Base-by-base conservation (phyloP, 1,140 invertebrate species). In the Philaenus spumarius region DNA sequence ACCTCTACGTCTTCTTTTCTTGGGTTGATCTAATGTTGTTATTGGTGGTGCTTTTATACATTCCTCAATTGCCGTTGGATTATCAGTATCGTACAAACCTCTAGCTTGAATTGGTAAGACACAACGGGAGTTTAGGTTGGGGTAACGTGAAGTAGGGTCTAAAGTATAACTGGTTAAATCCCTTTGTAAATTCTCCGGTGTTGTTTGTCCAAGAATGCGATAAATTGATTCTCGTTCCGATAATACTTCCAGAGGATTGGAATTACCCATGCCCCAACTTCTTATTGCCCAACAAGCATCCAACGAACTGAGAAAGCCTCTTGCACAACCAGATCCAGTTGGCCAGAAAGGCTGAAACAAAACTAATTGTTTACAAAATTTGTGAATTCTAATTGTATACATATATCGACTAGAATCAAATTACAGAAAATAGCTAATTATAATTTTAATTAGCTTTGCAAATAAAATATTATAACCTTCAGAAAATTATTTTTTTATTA, bases 151-250 rank as follows among this genome's bases (percentile, higher is more conserved):
- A 37, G 85, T 82, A 2, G 95, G 95, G 72, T 97, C 93, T 2
- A 97, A 74, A 0, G 91, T 93, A 72, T 96, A 97, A 4, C 85
- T 80, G 51, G 82, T 82, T 65, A 87, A 87, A 74, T 96, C 92
- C 67, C 93, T 88, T 66, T 89, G 88, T 17, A 98, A 77, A 71
- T 97, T 98, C 72, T 97, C 93, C 0, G 95, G 93, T 0, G 93
- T 98, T 0, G 95, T 98, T 81, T 99, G 96, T 34, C 58, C 90
- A 66, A 91, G 72, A 23, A 90, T 73, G 61, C 91, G 80, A 71
- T 97, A 98, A 62, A 98, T 91, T 50, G 88, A 93, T 75, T 99
- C 96, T 23, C 96, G 76, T 71, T 98, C 95, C 0, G 95, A 93
- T 9, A 98, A 76, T 1, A 97, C 88, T 67, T 91, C 84, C 7